Percentiles rank a stretch among this genome's conserved stretches.
These are phyloP conservation scores for Uria aalge DNA, from an alignment of 2,113 vertebrate genomes.

Conservation along the genomic window DNA sequence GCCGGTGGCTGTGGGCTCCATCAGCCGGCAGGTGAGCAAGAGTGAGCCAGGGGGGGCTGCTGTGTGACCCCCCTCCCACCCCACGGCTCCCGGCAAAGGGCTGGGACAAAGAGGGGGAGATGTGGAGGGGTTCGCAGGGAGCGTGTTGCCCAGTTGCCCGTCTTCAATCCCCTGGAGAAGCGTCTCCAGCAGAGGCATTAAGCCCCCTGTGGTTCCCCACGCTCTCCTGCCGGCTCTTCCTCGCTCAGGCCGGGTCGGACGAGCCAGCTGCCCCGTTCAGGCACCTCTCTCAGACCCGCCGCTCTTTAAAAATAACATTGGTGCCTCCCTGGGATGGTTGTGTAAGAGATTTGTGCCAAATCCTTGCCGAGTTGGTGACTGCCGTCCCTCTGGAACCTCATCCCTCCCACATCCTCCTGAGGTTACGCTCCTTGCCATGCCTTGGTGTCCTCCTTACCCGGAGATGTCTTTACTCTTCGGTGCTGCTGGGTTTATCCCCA, in stretches of 20 bases:
- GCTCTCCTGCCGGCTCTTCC: background rate
- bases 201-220: background rate
- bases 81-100: background rate
- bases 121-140: background rate
- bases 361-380: background rate
- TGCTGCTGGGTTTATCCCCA: background rate
- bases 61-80: background rate
- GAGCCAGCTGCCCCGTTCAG: background rate
- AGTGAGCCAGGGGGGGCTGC: background rate
- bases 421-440: background rate
- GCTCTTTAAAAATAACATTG: background rate
- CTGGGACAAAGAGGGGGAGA: background rate
- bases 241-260: background rate
- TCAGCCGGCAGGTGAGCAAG: background rate
- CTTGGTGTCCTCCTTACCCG: background rate
- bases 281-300: background rate
- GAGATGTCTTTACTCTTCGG: background rate
- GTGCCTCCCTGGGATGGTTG: background rate
- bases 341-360: background rate
- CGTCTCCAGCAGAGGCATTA: background rate
- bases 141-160: accelerated
- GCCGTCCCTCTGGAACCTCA: background rate
- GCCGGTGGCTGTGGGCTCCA: background rate
- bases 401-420: background rate
- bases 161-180: background rate